Evolutionary conservation across 2,113 vertebrate genomes (phyloP).

Genomic region (Oreotrochilus melanogaster): DNA sequence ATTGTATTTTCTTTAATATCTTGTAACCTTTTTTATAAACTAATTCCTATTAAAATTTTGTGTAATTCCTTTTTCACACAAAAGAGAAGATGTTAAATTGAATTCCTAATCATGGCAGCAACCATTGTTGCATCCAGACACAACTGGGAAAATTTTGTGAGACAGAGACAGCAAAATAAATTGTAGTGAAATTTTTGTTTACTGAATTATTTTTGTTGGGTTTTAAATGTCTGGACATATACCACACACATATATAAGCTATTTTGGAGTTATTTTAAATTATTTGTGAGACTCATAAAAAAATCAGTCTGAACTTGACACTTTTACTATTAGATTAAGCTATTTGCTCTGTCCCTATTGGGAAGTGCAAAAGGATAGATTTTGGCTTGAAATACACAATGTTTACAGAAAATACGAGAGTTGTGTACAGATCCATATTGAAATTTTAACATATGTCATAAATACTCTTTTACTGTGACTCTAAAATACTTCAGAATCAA

Average conservation of each 20-base stretch:
- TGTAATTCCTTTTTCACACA: conserved; percentile 44
- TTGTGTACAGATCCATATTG: neutral
- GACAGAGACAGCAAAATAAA: conserved; percentile 47
- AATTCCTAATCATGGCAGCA: conserved; percentile 33
- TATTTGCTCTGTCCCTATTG: neutral
- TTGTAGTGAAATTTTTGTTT: conserved; percentile 43
- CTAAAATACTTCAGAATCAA: neutral
- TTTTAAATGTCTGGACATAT: conserved; percentile 10
- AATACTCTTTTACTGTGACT: neutral
- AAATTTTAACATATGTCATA: neutral
- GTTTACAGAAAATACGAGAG: neutral
- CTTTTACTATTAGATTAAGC: neutral
- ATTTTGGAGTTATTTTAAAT: conserved; percentile 3
- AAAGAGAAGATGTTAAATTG: conserved; percentile 18
- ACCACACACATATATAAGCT: neutral
- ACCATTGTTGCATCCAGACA: conserved; percentile 19
- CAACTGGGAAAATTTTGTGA: conserved; percentile 25
- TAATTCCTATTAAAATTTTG: neutral
- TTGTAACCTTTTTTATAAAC: conserved; percentile 12
- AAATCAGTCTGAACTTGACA: neutral
- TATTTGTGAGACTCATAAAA: neutral
- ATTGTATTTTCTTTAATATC: conserved; percentile 12
- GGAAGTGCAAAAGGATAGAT: neutral
- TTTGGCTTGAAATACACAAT: neutral
- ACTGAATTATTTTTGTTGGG: neutral